Base-by-base conservation (phyloP, 1,140 invertebrate species). In the Hestina assimilis region DNA sequence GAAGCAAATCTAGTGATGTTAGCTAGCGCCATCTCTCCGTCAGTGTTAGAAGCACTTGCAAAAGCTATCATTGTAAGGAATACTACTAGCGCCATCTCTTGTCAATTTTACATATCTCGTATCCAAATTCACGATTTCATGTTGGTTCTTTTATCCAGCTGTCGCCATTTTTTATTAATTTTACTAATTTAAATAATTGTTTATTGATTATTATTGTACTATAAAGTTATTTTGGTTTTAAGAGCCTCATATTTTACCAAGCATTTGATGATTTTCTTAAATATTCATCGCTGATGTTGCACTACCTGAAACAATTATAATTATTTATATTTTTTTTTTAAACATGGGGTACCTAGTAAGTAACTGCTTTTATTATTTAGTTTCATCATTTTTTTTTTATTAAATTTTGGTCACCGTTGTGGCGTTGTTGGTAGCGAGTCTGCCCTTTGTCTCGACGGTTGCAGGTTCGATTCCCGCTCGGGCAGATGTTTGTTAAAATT, bases 11-110 rank as follows among this genome's bases (percentile, higher is more conserved):
- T 60, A 5, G 84, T 87, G 5, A 86, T 66, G 19, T 87, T 87
- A 2, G 73, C 72, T n/a, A 86, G 52, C 73, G 76, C 70, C 75
- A 83, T 80, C 80, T 87, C 81, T 72, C 62, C 73, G 15, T 50
- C 41, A 4, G 58, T 35, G 26, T 35, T 69, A 4, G 69, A 66
- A 74, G 41, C 66, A 23, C 35, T 41, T 14, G 51, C 20, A 14
- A 56, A 29, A 8, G 54, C 38, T 8, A 53, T 48, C 38, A 76
- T 24, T 4, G 75, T 50, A 2, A 84, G 15, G 38, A 82, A 1
- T 9, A 82, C 4, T 29, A 75, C 6, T 31, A 75, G 29, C 69
- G 81, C 74, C 82, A 87, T 83, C 79, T 84, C 61, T 55, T 31
- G 50, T 33, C 6, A 12, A 14, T 53, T 20, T 29, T 5, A 5